Evolutionary conservation across 2,888 invertebrate genomes (phyloP).

Genomic region (Oscheius sp.): DNA sequence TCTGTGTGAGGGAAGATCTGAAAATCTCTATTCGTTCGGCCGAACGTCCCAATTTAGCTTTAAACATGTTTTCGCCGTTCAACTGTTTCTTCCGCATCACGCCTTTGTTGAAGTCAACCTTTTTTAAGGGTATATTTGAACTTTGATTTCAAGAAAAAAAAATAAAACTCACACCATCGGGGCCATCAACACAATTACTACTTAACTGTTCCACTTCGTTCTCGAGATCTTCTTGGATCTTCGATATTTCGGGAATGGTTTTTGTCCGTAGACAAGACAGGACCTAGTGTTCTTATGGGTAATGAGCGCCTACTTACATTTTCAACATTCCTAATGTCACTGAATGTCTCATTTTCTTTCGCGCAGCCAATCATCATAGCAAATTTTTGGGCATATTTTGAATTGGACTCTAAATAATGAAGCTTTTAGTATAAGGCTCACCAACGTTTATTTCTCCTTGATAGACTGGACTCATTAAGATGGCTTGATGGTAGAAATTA

Average conservation of each 20-base stretch:
- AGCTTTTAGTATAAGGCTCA: not conserved
- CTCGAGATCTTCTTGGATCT: not conserved
- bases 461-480: slow-evolving; percentile 12
- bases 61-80: no score
- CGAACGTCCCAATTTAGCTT: no score
- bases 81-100: no score
- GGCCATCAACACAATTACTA: slow-evolving; percentile 6
- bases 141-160: not conserved
- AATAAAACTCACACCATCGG: not conserved
- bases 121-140: no score
- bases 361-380: slow-evolving; percentile 1
- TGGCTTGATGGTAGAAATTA: slow-evolving; percentile 10
- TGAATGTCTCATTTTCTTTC: not conserved
- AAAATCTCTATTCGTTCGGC: no score
- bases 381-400: not conserved
- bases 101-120: no score
- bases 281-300: not conserved
- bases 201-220: not conserved
- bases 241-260: not conserved
- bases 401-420: not conserved
- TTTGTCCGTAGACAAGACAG: not conserved
- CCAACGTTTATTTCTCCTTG: not conserved
- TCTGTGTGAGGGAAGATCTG: not conserved
- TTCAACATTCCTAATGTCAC: not conserved
- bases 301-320: not conserved